phyloP scores from a whole-genome alignment of 1,140 invertebrate genomes.

The Lepidurus couesii region DNA sequence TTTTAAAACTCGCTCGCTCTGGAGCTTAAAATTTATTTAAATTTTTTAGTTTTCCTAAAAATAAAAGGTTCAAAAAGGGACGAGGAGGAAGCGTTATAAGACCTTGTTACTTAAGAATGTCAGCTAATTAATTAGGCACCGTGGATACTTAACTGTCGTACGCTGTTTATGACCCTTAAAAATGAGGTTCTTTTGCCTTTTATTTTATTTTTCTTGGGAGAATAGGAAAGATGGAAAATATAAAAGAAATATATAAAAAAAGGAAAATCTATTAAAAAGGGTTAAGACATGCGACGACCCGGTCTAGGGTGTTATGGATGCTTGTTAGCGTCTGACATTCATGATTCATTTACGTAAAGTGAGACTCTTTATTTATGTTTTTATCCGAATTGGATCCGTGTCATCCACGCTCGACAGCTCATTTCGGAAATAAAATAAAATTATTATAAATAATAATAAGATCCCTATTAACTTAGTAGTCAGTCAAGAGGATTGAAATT shows the following conservation, averaged over 20 bases:
- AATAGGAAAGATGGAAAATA: neutral
- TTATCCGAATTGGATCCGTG: neutral
- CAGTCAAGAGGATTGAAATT: no score
- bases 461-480: no score
- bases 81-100: neutral
- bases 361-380: neutral
- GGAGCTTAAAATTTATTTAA: no score
- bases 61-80: neutral
- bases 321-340: neutral
- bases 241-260: neutral
- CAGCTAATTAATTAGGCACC: slow-evolving; percentile 5
- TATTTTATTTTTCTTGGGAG: neutral
- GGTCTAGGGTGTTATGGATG: neutral
- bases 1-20: no score
- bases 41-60: neutral
- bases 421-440: neutral
- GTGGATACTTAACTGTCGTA: neutral
- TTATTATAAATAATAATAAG: no score
- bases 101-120: slow-evolving; percentile 20
- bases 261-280: neutral
- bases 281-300: neutral
- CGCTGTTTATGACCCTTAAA: neutral
- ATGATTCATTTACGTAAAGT: neutral
- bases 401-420: neutral
- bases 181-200: neutral